phyloP scores from a whole-genome alignment of 2,797 vertebrate genomes.

The Sebastes vulpes region DNA sequence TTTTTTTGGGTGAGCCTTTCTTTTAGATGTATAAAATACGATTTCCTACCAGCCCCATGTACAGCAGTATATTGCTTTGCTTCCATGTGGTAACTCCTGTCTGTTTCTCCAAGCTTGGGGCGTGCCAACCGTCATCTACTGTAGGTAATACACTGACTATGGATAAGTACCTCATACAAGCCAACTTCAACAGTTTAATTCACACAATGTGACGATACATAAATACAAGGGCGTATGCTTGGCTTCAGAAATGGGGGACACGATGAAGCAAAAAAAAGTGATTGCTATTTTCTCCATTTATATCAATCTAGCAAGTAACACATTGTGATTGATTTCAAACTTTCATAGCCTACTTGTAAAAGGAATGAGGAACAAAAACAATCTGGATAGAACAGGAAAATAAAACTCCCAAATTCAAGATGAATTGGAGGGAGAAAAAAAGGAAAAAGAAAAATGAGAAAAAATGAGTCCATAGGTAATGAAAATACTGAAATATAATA shows the following conservation, averaged over 20 bases:
- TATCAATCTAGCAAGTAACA: neutral
- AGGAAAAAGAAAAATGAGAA: neutral
- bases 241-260: neutral
- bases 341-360: neutral
- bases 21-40: accelerated
- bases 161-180: no score
- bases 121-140: no score
- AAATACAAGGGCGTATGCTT: neutral
- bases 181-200: neutral
- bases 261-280: neutral
- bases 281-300: neutral
- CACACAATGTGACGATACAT: neutral
- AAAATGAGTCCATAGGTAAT: neutral
- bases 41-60: no score
- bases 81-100: no score
- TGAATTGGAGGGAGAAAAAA: neutral
- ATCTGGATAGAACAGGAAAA: neutral
- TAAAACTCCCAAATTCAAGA: neutral
- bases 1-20: no score
- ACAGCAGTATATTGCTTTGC: no score
- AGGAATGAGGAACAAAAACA: neutral
- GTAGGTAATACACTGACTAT: no score
- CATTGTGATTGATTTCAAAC: neutral
- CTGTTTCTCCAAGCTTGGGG: no score
- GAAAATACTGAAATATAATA: neutral